Conservation (phyloP, 2,113 vertebrate genomes). For the Onychorhynchus coronatus region DNA sequence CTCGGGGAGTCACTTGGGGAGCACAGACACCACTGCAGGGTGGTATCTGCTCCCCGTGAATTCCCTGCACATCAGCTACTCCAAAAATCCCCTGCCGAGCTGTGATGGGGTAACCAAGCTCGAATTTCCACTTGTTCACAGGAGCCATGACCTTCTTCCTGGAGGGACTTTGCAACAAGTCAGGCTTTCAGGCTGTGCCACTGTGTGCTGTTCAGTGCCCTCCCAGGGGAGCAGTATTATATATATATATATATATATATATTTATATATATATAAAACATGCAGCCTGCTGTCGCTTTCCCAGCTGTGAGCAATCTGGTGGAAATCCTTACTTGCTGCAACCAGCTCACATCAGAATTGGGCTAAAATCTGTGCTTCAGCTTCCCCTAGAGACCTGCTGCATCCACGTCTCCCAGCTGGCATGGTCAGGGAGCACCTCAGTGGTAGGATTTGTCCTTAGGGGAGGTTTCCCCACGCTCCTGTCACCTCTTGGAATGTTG, state of each 20-base stretch:
- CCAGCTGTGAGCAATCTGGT: fast-evolving
- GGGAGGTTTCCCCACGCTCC: background rate
- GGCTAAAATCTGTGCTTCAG: background rate
- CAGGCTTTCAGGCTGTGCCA: background rate
- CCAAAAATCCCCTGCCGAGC: background rate
- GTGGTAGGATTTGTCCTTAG: background rate
- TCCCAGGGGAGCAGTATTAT: background rate
- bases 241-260: no score
- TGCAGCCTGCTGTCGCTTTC: background rate
- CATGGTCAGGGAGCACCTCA: background rate
- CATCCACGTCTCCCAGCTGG: background rate
- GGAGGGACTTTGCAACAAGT: background rate
- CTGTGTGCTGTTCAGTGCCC: background rate
- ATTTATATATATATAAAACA: no score
- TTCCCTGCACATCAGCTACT: background rate
- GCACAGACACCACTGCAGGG: background rate
- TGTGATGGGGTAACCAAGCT: background rate
- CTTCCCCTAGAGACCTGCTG: background rate
- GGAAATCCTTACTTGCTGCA: background rate
- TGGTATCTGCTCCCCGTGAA: fast-evolving
- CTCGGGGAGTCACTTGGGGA: background rate
- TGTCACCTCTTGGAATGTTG: fast-evolving
- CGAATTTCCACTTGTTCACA: fast-evolving
- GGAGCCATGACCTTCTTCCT: background rate
- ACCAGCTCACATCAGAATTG: fast-evolving